These are phyloP conservation scores for Biston stratarius DNA, from an alignment of 2,888 invertebrate species.

Conservation along the genomic window DNA sequence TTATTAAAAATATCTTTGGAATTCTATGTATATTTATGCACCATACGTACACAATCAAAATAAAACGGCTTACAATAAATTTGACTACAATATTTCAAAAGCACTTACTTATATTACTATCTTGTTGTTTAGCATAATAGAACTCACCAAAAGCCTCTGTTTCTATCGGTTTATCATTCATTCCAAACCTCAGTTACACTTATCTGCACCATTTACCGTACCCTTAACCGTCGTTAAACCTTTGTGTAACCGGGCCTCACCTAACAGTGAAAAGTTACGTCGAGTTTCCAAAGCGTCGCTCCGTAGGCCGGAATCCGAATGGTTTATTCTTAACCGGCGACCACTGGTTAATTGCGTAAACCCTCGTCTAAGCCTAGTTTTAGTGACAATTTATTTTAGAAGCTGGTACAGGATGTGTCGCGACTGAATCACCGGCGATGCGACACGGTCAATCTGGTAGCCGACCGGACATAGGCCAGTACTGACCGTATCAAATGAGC, in stretches of 20 bases:
- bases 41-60: background rate
- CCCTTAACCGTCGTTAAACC: conserved; percentile 32
- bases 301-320: conserved; percentile 67
- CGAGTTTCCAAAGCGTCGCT: conserved; percentile 49
- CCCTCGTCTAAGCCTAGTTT: conserved; percentile 81
- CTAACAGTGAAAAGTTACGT: conserved; percentile 58
- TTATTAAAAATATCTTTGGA: no score
- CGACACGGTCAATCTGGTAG: conserved; percentile 24
- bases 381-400: conserved; percentile 81
- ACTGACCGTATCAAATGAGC: background rate
- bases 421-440: conserved; percentile 37
- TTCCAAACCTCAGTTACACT: conserved; percentile 33
- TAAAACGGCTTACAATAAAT: background rate
- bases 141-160: background rate
- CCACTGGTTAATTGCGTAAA: conserved; percentile 79
- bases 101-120: background rate
- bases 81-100: background rate
- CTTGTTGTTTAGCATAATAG: background rate
- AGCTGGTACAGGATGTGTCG: conserved; percentile 62
- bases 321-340: conserved; percentile 78
- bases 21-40: no score
- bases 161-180: conserved; percentile 24
- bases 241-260: conserved; percentile 41
- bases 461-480: conserved; percentile 18
- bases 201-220: conserved; percentile 27